A percentile compares a stretch with the other conserved stretches of the same genome.
Evolutionary conservation across 2,888 invertebrate species (phyloP).

Genomic region (Perizoma affinitatum): DNA sequence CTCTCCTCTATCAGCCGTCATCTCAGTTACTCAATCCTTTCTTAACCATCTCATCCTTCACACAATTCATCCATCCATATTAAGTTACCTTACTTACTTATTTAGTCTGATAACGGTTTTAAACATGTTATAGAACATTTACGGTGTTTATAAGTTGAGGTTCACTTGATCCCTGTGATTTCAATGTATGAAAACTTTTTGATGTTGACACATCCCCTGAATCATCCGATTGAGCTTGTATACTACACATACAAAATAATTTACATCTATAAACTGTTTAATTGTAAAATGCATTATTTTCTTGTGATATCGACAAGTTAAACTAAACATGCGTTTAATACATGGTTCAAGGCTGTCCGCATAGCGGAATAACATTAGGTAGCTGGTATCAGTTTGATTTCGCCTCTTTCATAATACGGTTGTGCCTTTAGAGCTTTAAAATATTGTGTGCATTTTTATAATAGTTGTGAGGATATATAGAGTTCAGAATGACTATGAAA

Average conservation of each 20-base stretch:
- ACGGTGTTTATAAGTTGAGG: too few relatives aligned
- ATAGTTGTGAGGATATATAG: background rate
- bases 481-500: conserved; percentile 39
- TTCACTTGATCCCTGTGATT: too few relatives aligned
- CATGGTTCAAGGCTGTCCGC: conserved; percentile 26
- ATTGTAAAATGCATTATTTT: too few relatives aligned
- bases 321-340: conserved; percentile 8
- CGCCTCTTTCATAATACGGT: conserved; percentile 27
- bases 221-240: conserved; percentile 9
- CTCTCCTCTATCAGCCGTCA: too few relatives aligned
- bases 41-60: too few relatives aligned
- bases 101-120: too few relatives aligned
- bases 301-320: background rate
- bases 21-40: too few relatives aligned
- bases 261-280: too few relatives aligned
- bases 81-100: too few relatives aligned
- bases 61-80: too few relatives aligned
- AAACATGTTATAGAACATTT: too few relatives aligned
- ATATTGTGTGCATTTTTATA: background rate
- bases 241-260: background rate
- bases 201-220: background rate
- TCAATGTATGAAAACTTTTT: too few relatives aligned
- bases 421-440: conserved; percentile 12
- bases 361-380: conserved; percentile 7
- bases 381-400: conserved; percentile 24